A percentile compares a stretch with the other conserved stretches of the same genome.
Conservation (phyloP, 2,888 invertebrate genomes). For the Apotomis capreana region DNA sequence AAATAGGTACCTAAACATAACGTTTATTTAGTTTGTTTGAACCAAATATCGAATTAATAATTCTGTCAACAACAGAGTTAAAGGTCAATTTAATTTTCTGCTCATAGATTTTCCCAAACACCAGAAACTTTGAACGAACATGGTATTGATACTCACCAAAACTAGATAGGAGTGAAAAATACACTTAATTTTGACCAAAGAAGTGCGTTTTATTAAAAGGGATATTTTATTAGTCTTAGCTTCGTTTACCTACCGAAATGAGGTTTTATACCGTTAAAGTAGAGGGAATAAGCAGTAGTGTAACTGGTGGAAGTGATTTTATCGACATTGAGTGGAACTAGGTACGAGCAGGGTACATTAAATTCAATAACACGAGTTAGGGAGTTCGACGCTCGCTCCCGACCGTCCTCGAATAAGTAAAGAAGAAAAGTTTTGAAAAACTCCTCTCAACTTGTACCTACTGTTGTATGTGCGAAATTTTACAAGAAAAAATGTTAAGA, state of each 20-base stretch:
- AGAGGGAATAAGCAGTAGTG: conserved; percentile 47
- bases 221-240: too few species aligned
- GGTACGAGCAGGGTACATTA: conserved; percentile 76
- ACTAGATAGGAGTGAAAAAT: too few species aligned
- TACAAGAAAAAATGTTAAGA: conserved; percentile 58
- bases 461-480: conserved; percentile 70
- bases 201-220: too few species aligned
- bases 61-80: too few species aligned
- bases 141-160: too few species aligned
- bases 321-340: conserved; percentile 72
- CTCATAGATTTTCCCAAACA: too few species aligned
- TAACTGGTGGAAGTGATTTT: conserved; percentile 68
- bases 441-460: conserved; percentile 70
- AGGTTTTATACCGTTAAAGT: neutral
- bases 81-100: too few species aligned
- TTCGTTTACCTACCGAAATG: neutral
- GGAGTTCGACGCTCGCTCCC: conserved; percentile 78
- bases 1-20: too few species aligned
- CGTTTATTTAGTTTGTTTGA: too few species aligned
- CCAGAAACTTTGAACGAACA: too few species aligned
- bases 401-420: conserved; percentile 82
- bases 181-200: too few species aligned
- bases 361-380: conserved; percentile 83
- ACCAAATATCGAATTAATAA: too few species aligned
- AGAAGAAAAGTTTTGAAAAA: conserved; percentile 79